phyloP scores from a whole-genome alignment of 2,888 invertebrate species.

The Epinotia brunnichana region DNA sequence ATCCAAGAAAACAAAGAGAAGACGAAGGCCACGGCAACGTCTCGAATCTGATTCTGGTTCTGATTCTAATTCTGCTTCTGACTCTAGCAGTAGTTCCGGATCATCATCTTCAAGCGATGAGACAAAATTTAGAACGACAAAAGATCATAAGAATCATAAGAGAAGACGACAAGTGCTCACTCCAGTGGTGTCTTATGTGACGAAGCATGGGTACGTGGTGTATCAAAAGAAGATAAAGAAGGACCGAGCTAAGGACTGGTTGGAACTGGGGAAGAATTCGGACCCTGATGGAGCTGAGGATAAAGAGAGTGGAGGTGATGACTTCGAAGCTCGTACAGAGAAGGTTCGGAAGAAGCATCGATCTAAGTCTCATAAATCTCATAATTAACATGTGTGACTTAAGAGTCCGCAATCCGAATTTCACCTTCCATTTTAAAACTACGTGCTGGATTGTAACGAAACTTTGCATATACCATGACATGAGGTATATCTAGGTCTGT shows the following conservation, averaged over 20 bases:
- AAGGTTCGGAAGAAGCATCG: conserved; percentile 29
- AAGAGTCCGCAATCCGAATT: no score
- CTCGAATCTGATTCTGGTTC: conserved; percentile 46
- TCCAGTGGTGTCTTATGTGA: conserved; percentile 75
- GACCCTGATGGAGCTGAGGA: conserved; percentile 37
- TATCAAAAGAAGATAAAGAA: conserved; percentile 75
- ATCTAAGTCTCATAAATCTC: not conserved
- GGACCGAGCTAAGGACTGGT: conserved; percentile 71
- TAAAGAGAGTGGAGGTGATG: conserved; percentile 49
- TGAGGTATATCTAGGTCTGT: no score
- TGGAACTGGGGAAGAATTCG: conserved; percentile 55
- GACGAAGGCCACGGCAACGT: conserved; percentile 11
- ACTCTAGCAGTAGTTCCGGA: conserved; percentile 38
- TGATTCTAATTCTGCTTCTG: conserved; percentile 29
- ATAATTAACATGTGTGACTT: not conserved
- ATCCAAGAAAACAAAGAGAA: conserved; percentile 49
- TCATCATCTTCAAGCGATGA: conserved; percentile 36
- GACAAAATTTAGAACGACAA: conserved; percentile 42
- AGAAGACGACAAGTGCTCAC: conserved; percentile 64
- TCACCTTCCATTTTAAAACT: no score
- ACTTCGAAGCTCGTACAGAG: conserved; percentile 38
- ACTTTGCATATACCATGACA: no score
- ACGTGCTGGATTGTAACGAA: no score
- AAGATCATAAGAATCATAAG: conserved; percentile 34
- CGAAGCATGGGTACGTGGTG: conserved; percentile 71